phyloP scores from a whole-genome alignment of 2,113 vertebrate genomes.

The Aix galericulata region DNA sequence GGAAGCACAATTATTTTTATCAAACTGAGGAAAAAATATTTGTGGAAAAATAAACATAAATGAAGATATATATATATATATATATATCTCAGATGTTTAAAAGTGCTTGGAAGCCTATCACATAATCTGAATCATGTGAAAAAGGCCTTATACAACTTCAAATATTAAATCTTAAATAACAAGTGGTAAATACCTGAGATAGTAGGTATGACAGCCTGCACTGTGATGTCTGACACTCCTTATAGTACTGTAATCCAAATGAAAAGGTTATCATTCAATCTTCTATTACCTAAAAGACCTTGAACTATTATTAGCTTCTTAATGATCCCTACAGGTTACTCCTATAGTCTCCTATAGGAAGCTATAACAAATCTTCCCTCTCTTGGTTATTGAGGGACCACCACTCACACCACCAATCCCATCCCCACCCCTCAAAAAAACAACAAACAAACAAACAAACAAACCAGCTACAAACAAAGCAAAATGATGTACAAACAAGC shows the following conservation, averaged over 20 bases:
- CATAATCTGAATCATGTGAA: not conserved
- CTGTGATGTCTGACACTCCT: conserved; percentile 13
- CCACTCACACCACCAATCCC: too few species aligned
- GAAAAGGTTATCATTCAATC: conserved; percentile 31
- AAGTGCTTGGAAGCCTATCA: not conserved
- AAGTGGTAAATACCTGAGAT: conserved; percentile 34
- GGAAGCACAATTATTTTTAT: not conserved
- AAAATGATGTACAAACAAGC: too few species aligned
- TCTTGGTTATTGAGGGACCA: not conserved
- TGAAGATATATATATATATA: not conserved
- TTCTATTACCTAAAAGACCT: conserved; percentile 3
- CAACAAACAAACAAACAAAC: not conserved
- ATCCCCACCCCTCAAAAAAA: too few species aligned
- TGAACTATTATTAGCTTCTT: not conserved
- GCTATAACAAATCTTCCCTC: not conserved
- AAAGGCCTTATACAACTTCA: conserved; percentile 4
- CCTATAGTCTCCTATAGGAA: not conserved
- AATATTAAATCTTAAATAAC: conserved; percentile 39
- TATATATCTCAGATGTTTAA: not conserved
- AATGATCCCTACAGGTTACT: not conserved
- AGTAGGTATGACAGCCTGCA: conserved; percentile 13
- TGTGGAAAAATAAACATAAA: not conserved
- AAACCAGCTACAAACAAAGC: too few species aligned
- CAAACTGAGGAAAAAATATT: not conserved
- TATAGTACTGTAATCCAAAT: conserved; percentile 46